phyloP scores from a whole-genome alignment of 2,113 vertebrate species.

The Probosciger aterrimus region DNA sequence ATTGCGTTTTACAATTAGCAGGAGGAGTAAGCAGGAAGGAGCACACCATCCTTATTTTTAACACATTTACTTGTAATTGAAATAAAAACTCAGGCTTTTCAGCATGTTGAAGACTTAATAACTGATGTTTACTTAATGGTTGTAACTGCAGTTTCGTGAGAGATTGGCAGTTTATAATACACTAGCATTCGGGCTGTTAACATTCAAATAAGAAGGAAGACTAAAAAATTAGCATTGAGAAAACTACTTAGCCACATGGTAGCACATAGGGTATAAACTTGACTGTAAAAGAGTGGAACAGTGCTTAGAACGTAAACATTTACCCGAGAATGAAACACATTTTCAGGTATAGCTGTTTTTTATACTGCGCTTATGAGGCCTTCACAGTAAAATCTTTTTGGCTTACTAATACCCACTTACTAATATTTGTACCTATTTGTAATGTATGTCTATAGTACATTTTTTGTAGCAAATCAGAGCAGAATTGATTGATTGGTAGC shows the following conservation, averaged over 20 bases:
- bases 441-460: background rate
- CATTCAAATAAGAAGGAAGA: slow-evolving; percentile 46
- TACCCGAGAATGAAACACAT: background rate
- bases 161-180: slow-evolving; percentile 64
- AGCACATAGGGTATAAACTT: background rate
- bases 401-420: background rate
- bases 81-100: slow-evolving; percentile 16
- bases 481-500: background rate
- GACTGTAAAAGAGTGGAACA: background rate
- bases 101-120: slow-evolving; percentile 63
- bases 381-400: background rate
- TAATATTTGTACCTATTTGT: background rate
- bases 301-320: background rate
- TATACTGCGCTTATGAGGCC: rapidly evolving
- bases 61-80: background rate
- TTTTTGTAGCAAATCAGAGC: background rate
- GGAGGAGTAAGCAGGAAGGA: background rate
- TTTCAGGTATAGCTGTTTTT: background rate
- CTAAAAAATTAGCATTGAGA: slow-evolving; percentile 31
- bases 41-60: background rate
- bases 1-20: background rate
- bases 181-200: slow-evolving; percentile 59
- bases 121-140: slow-evolving; percentile 72
- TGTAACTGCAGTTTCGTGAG: slow-evolving; percentile 60
- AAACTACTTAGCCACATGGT: slow-evolving; percentile 2